A percentile compares a stretch with the other conserved stretches of the same genome.
These are phyloP conservation scores for Esox niger DNA, from an alignment of 2,113 vertebrate species.

Conservation along the genomic window DNA sequence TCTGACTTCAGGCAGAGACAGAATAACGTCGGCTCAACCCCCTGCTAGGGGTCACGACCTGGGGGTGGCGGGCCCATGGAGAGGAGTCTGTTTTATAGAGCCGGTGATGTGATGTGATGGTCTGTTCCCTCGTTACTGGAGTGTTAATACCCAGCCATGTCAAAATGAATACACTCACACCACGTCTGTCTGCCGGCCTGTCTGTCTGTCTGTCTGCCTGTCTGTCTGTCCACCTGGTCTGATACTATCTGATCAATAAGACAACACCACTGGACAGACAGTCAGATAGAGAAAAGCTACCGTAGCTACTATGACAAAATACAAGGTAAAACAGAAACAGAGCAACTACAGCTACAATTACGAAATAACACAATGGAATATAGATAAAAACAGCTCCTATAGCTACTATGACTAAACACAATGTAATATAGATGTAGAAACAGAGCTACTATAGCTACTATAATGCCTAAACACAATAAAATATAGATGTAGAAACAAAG, in stretches of 20 bases:
- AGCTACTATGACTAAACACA: no score
- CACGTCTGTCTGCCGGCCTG: no score
- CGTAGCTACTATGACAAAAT: conserved; percentile 41
- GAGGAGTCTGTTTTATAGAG: conserved; percentile 63
- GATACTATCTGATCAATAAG: conserved; percentile 70
- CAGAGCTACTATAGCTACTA: no score
- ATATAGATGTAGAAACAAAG: no score
- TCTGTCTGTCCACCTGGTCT: no score
- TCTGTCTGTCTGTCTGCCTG: no score
- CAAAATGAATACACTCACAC: conserved; percentile 75
- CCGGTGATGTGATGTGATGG: conserved; percentile 72
- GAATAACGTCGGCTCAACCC: conserved; percentile 47
- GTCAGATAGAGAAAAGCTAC: conserved; percentile 47
- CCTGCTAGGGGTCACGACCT: conserved; percentile 69
- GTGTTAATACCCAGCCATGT: conserved; percentile 74
- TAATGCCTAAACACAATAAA: no score
- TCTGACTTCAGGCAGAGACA: conserved; percentile 4
- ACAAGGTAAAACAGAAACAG: background rate
- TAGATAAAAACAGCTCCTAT: no score
- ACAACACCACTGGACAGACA: conserved; percentile 39
- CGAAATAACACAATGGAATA: no score
- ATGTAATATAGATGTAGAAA: no score
- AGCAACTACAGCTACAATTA: no score
- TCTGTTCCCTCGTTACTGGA: conserved; percentile 68
- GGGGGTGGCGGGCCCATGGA: conserved; percentile 70